Evolutionary conservation across 92 coral and sea anemone species (phyloP).

Genomic region (Parazoanthus atlanticus): DNA sequence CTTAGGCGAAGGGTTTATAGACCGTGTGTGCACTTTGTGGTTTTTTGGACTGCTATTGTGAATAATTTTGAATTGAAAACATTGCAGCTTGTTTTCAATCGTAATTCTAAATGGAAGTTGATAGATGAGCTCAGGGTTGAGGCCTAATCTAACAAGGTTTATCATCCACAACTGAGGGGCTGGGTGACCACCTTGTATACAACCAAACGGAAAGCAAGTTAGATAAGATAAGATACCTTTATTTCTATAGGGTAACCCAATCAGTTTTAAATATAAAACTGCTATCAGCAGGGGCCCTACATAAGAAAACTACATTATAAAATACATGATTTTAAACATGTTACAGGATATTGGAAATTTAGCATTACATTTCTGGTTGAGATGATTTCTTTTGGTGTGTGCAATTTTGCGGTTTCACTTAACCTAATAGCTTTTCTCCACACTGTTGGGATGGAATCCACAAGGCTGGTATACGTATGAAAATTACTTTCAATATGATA

Average conservation of each 20-base stretch:
- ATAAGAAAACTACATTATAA: no score
- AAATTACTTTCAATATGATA: slow-evolving; percentile 15
- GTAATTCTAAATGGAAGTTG: slow-evolving; percentile 41
- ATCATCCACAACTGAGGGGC: slow-evolving; percentile 25
- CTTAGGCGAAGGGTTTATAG: slow-evolving; percentile 3
- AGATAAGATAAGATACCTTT: no score
- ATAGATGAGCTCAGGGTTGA: neutral
- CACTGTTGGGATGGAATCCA: neutral
- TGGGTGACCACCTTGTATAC: neutral
- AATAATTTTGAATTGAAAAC: slow-evolving; percentile 32
- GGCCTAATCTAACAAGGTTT: neutral
- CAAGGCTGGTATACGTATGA: slow-evolving; percentile 20
- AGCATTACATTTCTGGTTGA: neutral
- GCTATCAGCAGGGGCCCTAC: no score
- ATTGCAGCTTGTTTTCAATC: slow-evolving; percentile 39
- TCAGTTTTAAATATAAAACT: no score
- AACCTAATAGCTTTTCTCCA: slow-evolving; percentile 14
- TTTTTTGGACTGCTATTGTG: slow-evolving; percentile 27
- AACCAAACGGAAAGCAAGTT: no score
- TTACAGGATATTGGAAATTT: slow-evolving; percentile 6
- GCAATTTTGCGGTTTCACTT: neutral
- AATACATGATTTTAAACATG: no score
- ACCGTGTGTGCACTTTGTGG: slow-evolving; percentile 2
- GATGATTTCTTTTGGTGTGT: neutral
- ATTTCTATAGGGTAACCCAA: no score